Base-by-base conservation (phyloP, 2,888 invertebrate genomes). In the Trilocha varians region DNA sequence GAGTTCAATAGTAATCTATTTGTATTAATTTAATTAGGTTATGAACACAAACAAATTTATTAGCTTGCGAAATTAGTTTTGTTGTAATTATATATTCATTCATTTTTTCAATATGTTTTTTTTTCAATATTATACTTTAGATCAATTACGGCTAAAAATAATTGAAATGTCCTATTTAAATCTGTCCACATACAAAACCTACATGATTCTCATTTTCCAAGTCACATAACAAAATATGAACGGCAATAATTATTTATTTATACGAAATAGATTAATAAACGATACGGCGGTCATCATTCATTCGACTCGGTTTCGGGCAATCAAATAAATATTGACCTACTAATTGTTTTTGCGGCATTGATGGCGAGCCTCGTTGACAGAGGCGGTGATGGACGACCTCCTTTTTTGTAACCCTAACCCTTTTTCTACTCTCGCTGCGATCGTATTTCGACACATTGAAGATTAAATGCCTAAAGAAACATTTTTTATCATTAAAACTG, bases 311-410 rank as follows among this genome's bases (percentile, higher is more conserved):
- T 61, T 69, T 67, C 52, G 59, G 59, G 70, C 65, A 73, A 80
- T 80, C 76, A 78, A 78, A 83, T 79, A 79, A 79, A 82, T 78
- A 83, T 83, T 78, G 79, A 77, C 75, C 72, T 76, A 77, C 76
- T 80, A 79, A 84, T 84, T 84, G 78, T 80, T 82, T 80, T 80
- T 80, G 76, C 70, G 76, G 77, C 75, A 71, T 76, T 70, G 75
- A 76, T 66, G 74, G 68, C 70, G 60, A 60, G 57, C 66, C 63
- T 57, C 72, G 82, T 78, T 78, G 83, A 84, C 80, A 80, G 68
- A 74, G 70, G 69, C 67, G 46, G 66, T 83, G 82, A 83, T 82
- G 68, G 69, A 83, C 71, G 79, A 79, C 62, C 75, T 49, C 41
- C 46, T 65, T 78, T 78, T 79, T 80, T 75, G 68, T 66, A 63